phyloP scores from a whole-genome alignment of 2,888 invertebrate genomes.

The Tribolium freemani region DNA sequence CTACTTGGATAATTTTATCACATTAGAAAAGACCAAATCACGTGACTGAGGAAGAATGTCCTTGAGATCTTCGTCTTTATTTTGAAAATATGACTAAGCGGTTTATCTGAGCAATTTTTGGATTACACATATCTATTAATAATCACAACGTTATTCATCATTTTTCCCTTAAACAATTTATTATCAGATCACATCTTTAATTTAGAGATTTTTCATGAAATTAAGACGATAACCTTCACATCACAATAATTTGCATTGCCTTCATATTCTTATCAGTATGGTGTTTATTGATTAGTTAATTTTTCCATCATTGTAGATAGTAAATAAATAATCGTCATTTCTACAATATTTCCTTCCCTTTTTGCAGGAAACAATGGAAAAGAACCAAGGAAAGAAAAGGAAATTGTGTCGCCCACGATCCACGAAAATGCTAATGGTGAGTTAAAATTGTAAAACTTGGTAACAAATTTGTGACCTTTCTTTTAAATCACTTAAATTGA shows the following conservation, averaged over 20 bases:
- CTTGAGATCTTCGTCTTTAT: slow-evolving; percentile 41
- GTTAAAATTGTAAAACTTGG: slow-evolving; percentile 51
- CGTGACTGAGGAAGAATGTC: slow-evolving; percentile 29
- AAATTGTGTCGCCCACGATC: slow-evolving; percentile 79
- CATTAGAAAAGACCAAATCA: slow-evolving; percentile 4
- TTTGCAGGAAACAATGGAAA: slow-evolving; percentile 80
- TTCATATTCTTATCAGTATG: neutral
- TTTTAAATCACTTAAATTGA: slow-evolving; percentile 15
- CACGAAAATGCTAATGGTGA: slow-evolving; percentile 73
- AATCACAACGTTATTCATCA: slow-evolving; percentile 15
- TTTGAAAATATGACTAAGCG: slow-evolving; percentile 43
- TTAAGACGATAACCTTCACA: slow-evolving; percentile 9
- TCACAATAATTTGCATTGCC: neutral
- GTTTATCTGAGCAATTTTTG: slow-evolving; percentile 32
- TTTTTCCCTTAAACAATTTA: neutral
- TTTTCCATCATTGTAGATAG: neutral
- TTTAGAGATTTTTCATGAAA: neutral
- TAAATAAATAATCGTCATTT: neutral
- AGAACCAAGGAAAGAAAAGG: slow-evolving; percentile 76
- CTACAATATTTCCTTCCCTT: slow-evolving; percentile 52
- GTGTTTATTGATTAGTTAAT: neutral
- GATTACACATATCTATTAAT: slow-evolving; percentile 40
- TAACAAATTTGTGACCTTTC: slow-evolving; percentile 26
- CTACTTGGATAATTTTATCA: slow-evolving; percentile 15
- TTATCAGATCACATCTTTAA: neutral